These are phyloP conservation scores for Xenopus laevis DNA, from an alignment of 2,113 vertebrate genomes.

Conservation along the genomic window DNA sequence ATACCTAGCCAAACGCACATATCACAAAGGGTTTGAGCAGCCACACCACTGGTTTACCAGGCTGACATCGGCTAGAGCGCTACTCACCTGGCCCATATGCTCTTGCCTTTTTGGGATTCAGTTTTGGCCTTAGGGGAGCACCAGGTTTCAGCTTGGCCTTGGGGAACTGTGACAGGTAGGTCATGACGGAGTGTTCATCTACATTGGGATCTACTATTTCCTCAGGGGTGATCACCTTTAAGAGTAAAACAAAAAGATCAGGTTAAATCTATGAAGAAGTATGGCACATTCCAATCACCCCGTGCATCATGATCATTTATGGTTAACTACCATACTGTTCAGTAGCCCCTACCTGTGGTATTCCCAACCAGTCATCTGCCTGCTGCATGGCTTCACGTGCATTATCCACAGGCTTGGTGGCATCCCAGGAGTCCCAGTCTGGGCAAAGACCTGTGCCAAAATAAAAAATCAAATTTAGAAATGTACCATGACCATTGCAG, in stretches of 20 bases:
- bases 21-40: background rate
- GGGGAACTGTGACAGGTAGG: constrained; percentile 91
- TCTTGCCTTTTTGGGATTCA: constrained; percentile 86
- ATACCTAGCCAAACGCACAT: constrained; percentile 63
- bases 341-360: constrained; percentile 74
- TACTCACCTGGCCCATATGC: constrained; percentile 80
- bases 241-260: background rate
- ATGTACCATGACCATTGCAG: too few relatives aligned
- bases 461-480: too few relatives aligned
- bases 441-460: constrained; percentile 77
- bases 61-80: background rate
- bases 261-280: too few relatives aligned
- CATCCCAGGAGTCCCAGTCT: constrained; percentile 92
- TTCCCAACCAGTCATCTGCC: constrained; percentile 88
- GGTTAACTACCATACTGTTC: too few relatives aligned
- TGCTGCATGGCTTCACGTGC: constrained; percentile 92
- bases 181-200: constrained; percentile 95
- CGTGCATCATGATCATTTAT: too few relatives aligned
- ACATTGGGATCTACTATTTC: constrained; percentile 94
- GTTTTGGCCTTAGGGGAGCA: constrained; percentile 84
- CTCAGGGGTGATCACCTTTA: constrained; percentile 80
- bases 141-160: constrained; percentile 91
- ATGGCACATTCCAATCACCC: too few relatives aligned
- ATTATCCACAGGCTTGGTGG: constrained; percentile 85
- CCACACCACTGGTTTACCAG: too few relatives aligned